Conservation (phyloP, 1,140 invertebrate genomes). For the Chironomus striatipennis region DNA sequence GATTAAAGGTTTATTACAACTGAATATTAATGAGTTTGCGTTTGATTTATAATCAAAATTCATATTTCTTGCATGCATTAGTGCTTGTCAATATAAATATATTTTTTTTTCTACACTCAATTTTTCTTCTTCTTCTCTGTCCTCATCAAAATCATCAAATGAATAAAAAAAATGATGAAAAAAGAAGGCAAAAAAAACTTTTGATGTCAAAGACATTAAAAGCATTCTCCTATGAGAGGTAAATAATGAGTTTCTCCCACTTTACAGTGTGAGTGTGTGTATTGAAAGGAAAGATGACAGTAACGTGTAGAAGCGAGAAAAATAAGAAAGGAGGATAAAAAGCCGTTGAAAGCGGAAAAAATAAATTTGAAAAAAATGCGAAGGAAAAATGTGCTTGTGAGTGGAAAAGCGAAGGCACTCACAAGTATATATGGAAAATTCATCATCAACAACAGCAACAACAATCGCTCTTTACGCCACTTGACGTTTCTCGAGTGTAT, state of each 20-base stretch:
- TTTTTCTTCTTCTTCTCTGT: neutral
- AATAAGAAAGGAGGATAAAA: neutral
- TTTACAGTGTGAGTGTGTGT: neutral
- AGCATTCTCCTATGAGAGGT: constrained; percentile 5
- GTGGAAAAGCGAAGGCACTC: no score
- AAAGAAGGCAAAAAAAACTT: neutral
- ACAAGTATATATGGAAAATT: neutral
- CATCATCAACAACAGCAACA: constrained; percentile 11
- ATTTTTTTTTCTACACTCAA: neutral
- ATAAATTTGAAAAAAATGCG: neutral
- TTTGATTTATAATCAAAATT: neutral
- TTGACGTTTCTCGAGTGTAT: neutral
- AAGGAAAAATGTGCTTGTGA: no score
- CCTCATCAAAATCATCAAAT: no score
- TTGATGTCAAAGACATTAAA: constrained; percentile 3
- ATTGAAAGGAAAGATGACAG: no score
- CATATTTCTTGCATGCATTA: constrained; percentile 8
- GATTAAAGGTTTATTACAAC: constrained; percentile 14
- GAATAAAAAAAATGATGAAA: neutral
- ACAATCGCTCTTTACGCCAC: constrained; percentile 6
- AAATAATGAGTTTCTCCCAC: constrained; percentile 8
- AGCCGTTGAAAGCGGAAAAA: constrained; percentile 6
- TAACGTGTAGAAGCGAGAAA: no score
- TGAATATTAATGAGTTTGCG: neutral
- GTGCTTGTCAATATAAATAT: neutral